phyloP scores from a whole-genome alignment of 2,113 vertebrate species.

The Mustela nigripes region DNA sequence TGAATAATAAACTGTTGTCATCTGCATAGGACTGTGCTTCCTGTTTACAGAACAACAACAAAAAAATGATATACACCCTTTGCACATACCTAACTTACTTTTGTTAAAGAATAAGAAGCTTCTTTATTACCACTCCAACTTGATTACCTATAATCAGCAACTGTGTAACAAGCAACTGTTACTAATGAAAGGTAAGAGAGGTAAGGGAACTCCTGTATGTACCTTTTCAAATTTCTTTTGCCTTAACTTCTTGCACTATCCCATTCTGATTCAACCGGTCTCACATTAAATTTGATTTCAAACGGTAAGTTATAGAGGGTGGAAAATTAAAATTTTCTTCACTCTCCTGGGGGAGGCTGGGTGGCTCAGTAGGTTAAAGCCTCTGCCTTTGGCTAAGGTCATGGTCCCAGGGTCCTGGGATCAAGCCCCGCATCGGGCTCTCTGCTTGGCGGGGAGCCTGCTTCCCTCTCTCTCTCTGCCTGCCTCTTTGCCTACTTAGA shows the following conservation, averaged over 20 bases:
- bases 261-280: neutral
- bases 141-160: neutral
- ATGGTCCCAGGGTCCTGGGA: too few species aligned
- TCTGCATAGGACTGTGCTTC: constrained; percentile 99
- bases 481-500: too few species aligned
- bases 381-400: too few species aligned
- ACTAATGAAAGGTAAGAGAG: neutral
- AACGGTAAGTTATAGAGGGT: neutral
- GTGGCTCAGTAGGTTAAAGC: too few species aligned
- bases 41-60: constrained; percentile 84
- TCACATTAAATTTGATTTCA: constrained; percentile 35
- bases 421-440: too few species aligned
- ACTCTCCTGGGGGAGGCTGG: neutral
- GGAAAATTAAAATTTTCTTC: neutral
- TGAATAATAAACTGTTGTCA: constrained; percentile 99
- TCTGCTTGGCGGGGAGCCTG: too few species aligned
- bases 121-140: neutral
- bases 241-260: too few species aligned
- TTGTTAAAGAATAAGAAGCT: neutral
- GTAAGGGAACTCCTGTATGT: neutral
- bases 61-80: neutral
- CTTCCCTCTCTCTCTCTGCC: too few species aligned
- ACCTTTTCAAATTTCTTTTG: neutral
- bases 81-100: neutral
- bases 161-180: neutral